Evolutionary conservation across 2,888 invertebrate genomes (phyloP), one percentile per base, ranked within the genome.

Genomic region (Drosophila cracens): DNA sequence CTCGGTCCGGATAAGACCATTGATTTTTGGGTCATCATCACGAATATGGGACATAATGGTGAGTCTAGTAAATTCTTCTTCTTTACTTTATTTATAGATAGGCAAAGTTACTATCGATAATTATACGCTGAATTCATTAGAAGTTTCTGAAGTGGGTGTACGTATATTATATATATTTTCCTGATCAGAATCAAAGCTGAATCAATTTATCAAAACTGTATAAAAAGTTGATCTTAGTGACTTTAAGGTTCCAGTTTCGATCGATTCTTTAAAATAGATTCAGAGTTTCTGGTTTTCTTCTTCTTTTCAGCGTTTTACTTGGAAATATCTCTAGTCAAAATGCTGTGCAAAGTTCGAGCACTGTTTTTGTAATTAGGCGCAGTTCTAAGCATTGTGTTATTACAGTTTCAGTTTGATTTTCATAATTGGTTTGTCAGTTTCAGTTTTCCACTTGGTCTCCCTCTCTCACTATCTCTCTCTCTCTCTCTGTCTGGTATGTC

Each of bases 1-100:
- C 94, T 98, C 56, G 98, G 98, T 33, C 97, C 97, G 2, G 98
- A 98, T 94, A 98, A 98, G 93, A 98, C 97, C 18, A 98, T 98
- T 91, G 98, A 98, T 93, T 98, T 98, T 93, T 98, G 98, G 98
- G 98, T 98, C 62, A 97, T 97, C 64, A 98, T 98, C 89, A 97
- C 97, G 68, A 98, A 98, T 93, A 95, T 97, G 78, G 97, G 97
- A 94, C 96, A 96, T 93, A 96, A 96, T 94, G 97, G 97, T 97
- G 92, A 95, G 96, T 94, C 5, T 25, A 16, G 0, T 7, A 29
- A 11, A 49, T 1, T 4, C 0, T 16, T 13, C 21, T 1, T 0
- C 1, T 1, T 13, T 10, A 4, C 7, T 7, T 13, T 7, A 13
- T 0, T 7, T 1, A 2, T 21, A 16, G 16, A 4, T 25, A 8